phyloP scores from a whole-genome alignment of 1,140 invertebrate species.

The Eurosta solidaginis region DNA sequence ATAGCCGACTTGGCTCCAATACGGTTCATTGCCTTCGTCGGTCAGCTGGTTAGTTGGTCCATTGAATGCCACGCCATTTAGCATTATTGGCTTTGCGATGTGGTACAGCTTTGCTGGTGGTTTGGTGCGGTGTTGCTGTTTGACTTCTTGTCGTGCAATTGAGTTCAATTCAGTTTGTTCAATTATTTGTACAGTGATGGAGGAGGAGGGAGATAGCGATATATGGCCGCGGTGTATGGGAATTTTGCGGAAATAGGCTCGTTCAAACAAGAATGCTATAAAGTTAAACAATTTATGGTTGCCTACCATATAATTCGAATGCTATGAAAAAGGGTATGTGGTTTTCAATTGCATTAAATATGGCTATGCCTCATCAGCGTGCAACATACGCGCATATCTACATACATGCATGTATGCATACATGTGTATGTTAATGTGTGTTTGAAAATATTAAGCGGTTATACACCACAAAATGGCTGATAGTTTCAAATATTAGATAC shows the following conservation, averaged over 20 bases:
- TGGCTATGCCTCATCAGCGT: no score
- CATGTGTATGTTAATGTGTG: neutral
- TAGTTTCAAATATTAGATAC: neutral
- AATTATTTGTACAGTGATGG: neutral
- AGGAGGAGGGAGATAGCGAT: neutral
- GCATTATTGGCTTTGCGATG: neutral
- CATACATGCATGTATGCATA: neutral
- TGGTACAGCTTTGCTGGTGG: no score
- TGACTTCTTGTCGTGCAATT: neutral
- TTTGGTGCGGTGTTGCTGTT: neutral
- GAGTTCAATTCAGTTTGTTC: neutral
- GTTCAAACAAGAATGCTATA: neutral
- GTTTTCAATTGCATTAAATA: no score
- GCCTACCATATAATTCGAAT: neutral
- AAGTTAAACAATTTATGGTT: slow-evolving; percentile 30
- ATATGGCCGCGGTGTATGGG: neutral
- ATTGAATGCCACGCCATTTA: slow-evolving; percentile 7
- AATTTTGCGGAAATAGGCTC: neutral
- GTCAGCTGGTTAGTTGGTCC: slow-evolving; percentile 17
- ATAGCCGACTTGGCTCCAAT: neutral
- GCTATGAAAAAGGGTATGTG: no score
- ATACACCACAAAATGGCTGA: neutral
- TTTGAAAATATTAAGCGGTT: neutral
- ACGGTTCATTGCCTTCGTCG: neutral
- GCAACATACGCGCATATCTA: neutral